Percentiles rank a stretch among this genome's conserved stretches.
phyloP scores from a whole-genome alignment of 2,888 invertebrate species.

The Anaspis maculata region DNA sequence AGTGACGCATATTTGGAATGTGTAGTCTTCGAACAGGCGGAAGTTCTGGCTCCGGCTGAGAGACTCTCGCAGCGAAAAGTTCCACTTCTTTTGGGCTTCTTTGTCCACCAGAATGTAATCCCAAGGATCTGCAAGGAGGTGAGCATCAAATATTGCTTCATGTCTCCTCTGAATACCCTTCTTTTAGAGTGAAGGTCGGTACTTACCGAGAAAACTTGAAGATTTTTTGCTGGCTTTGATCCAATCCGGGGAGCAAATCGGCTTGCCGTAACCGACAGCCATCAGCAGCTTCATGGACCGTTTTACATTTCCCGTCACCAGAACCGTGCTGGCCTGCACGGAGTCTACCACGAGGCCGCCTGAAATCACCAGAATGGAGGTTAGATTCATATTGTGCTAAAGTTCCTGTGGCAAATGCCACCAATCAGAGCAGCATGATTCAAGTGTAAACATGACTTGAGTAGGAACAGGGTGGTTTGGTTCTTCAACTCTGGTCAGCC shows the following conservation, averaged over 20 bases:
- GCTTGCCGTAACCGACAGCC: constrained; percentile 51
- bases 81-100: constrained; percentile 45
- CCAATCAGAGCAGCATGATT: too few species aligned
- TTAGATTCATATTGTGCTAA: too few species aligned
- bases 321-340: constrained; percentile 44
- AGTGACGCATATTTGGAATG: constrained; percentile 28
- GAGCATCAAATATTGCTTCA: background rate
- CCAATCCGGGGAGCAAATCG: constrained; percentile 46
- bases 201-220: constrained; percentile 34
- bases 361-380: too few species aligned
- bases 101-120: constrained; percentile 45
- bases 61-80: constrained; percentile 40
- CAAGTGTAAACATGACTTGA: too few species aligned
- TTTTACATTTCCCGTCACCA: constrained; percentile 48
- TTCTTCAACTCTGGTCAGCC: too few species aligned
- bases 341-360: constrained; percentile 48
- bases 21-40: constrained; percentile 29
- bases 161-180: too few species aligned
- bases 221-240: constrained; percentile 31
- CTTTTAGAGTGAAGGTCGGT: constrained; percentile 1
- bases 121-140: constrained; percentile 52
- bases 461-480: too few species aligned
- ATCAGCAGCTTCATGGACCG: constrained; percentile 53
- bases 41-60: constrained; percentile 24
- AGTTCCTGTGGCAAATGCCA: too few species aligned